Evolutionary conservation across 2,113 vertebrate species (phyloP).

Genomic region (Phalacrocorax aristotelis): DNA sequence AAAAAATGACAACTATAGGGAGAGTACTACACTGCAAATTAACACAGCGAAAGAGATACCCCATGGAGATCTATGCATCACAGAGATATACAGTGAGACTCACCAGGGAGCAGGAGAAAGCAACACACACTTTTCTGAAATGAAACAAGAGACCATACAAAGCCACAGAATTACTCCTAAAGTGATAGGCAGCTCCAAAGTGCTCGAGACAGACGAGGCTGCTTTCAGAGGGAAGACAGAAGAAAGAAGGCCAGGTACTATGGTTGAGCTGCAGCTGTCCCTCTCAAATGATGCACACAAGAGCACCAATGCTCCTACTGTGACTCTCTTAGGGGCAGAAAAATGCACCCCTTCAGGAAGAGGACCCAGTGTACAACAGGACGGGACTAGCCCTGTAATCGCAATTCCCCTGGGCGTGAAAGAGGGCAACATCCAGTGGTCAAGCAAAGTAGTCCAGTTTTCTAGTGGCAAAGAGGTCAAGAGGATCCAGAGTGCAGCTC

Average conservation of each 20-base stretch:
- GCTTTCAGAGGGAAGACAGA: constrained; percentile 30
- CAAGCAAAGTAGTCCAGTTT: constrained; percentile 72
- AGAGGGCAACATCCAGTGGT: constrained; percentile 51
- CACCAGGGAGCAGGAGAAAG: constrained; percentile 63
- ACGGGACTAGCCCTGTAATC: neutral
- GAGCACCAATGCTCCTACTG: constrained; percentile 53
- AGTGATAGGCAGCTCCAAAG: constrained; percentile 30
- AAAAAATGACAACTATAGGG: constrained; percentile 56
- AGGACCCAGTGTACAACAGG: neutral
- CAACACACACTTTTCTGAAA: constrained; percentile 40
- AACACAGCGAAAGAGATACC: constrained; percentile 54
- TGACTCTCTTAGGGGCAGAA: constrained; percentile 73
- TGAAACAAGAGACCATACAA: constrained; percentile 49
- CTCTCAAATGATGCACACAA: constrained; percentile 73
- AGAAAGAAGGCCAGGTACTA: constrained; percentile 61
- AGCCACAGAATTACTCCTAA: constrained; percentile 55
- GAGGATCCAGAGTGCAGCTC: constrained; percentile 65
- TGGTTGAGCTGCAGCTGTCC: constrained; percentile 88
- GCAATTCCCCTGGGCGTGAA: constrained; percentile 26
- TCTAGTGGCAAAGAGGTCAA: constrained; percentile 68
- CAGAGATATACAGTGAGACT: constrained; percentile 68
- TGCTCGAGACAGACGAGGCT: constrained; percentile 15
- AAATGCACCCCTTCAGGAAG: constrained; percentile 32
- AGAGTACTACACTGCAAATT: constrained; percentile 83
- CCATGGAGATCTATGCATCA: constrained; percentile 68